phyloP scores from a whole-genome alignment of 92 coral and sea anemone species.

The Epizoanthus stellaris region DNA sequence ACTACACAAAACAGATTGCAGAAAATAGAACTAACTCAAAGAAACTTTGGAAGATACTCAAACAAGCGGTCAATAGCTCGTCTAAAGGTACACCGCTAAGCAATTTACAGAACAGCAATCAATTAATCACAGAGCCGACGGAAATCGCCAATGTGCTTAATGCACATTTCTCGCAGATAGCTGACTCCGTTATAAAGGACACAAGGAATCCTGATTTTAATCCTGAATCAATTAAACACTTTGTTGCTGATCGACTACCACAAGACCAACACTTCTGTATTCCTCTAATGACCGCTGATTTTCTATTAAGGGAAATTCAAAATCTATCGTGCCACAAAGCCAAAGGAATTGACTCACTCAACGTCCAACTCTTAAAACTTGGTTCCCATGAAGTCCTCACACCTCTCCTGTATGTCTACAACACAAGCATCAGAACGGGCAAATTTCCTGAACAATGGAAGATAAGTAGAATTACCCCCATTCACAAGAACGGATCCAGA shows the following conservation, averaged over 20 bases:
- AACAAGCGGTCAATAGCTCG: constrained; percentile 10
- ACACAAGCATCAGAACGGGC: too few relatives aligned
- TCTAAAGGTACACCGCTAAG: background rate
- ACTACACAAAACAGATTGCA: constrained; percentile 19
- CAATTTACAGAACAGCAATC: background rate
- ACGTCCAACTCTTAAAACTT: constrained; percentile 7
- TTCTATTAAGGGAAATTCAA: too few relatives aligned
- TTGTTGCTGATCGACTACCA: constrained; percentile 1
- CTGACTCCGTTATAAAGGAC: constrained; percentile 16
- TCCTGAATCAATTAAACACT: background rate
- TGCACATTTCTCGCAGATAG: background rate
- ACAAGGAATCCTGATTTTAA: background rate
- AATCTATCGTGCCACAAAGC: too few relatives aligned
- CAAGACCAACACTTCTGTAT: constrained; percentile 1
- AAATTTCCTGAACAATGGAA: too few relatives aligned
- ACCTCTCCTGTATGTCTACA: too few relatives aligned
- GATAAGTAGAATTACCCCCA: too few relatives aligned
- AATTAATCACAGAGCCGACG: background rate
- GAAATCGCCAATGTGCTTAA: constrained; percentile 24
- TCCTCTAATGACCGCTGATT: constrained; percentile 4
- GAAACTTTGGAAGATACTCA: constrained; percentile 37
- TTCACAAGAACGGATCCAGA: too few relatives aligned
- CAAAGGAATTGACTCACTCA: too few relatives aligned
- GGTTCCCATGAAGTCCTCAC: constrained; percentile 8
- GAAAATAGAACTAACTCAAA: constrained; percentile 34